Base-by-base conservation (phyloP, 2,797 vertebrate genomes). In the Tadarida brasiliensis region DNA sequence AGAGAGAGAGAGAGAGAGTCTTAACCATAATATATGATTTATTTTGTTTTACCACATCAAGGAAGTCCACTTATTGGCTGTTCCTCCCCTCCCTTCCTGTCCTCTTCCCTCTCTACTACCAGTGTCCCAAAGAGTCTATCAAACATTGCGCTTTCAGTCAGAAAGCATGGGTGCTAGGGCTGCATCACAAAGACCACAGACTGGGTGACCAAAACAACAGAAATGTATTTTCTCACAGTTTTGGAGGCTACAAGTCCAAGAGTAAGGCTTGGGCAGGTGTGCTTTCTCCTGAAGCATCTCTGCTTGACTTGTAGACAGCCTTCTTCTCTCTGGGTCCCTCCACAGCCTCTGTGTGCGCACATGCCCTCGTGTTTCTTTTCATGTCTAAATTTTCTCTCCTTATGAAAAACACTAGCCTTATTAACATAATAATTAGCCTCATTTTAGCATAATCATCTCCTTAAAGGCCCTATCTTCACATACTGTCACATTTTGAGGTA, bases 21-120 rank as follows among this genome's bases (percentile, higher is more conserved):
- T 76, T 35, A 30, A 51, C 15, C 3, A 11, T 67, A 19, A 61
- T 68, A 22, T 92, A 15, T 78, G 20, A 94, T 59, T 83, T 94
- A 51, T 67, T 80, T 87, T 95, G 8, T 65, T 94, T 78, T 59
- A 84, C 63, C 56, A 90, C 26, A 84, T 30, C 77, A 76, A 63
- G 9, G 26, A 87, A 70, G 61, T 67, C 39, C 8, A 8, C 61
- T 93, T 44, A 35, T 33, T 51, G 28, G 7, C 15, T 33, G 10
- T n/a, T 76, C 35, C 1, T 47, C 19, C n/a, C 3, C 33, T 78
- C 19, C 28, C 24, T 7, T 74, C 24, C 7, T 7, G 4, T 20
- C 30, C 39, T 56, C 12, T 51, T 7, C 0, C 7, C 4, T 67
- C 26, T n/a, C 7, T 71, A 24, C 22, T 35, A 44, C 22, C 17